Conservation (phyloP, 1,140 invertebrate species). For the Drosophila rufa region DNA sequence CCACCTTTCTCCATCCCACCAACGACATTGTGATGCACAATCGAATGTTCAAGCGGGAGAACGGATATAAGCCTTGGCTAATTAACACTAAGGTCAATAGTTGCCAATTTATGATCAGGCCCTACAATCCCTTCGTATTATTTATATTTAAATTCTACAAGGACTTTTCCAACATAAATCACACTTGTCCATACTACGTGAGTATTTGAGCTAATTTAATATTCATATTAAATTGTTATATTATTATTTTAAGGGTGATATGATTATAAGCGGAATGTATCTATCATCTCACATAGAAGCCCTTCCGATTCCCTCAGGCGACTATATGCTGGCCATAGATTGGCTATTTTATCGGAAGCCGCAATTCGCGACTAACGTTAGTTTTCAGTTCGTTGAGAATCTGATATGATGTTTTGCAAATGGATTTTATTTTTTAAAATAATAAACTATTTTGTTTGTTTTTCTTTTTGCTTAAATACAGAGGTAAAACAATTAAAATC, state of each 20-base stretch:
- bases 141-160: slow-evolving; percentile 4
- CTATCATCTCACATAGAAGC: background rate
- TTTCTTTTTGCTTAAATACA: too few species aligned
- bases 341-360: slow-evolving; percentile 3
- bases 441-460: too few species aligned
- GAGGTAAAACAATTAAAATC: too few species aligned
- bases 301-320: slow-evolving; percentile 7
- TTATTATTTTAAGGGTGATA: background rate
- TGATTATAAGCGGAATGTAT: background rate
- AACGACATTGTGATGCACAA: background rate
- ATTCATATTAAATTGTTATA: too few species aligned
- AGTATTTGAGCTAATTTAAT: background rate
- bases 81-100: background rate
- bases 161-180: slow-evolving; percentile 20
- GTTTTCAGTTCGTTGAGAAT: slow-evolving; percentile 9
- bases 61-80: slow-evolving; percentile 14
- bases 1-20: background rate
- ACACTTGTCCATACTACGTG: slow-evolving; percentile 15
- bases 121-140: background rate
- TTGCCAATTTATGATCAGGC: background rate
- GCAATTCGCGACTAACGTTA: background rate
- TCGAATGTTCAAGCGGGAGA: background rate
- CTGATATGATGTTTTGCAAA: background rate
- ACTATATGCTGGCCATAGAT: background rate
- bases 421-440: too few species aligned